These are phyloP conservation scores for Anorthoa munda DNA, from an alignment of 2,888 invertebrate genomes.

Conservation along the genomic window DNA sequence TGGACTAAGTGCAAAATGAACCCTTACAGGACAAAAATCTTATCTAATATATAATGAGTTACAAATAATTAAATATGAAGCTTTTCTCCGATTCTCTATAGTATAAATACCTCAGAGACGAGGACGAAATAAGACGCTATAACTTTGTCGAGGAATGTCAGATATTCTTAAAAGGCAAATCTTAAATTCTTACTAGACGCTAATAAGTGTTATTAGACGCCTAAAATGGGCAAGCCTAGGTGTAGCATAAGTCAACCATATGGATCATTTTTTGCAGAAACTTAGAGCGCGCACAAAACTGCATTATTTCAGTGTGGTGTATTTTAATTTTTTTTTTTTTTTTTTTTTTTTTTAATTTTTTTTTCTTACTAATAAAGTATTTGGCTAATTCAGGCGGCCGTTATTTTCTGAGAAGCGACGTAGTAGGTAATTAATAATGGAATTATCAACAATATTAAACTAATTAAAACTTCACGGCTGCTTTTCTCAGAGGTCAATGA, in stretches of 20 bases:
- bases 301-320: conserved; percentile 8
- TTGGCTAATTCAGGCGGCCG: conserved; percentile 6
- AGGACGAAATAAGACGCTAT: conserved; percentile 7
- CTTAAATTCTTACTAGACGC: conserved; percentile 43
- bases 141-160: conserved; percentile 16
- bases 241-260: conserved; percentile 11
- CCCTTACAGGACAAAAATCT: not conserved
- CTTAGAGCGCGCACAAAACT: not conserved
- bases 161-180: conserved; percentile 36
- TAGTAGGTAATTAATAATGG: conserved; percentile 29
- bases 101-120: not conserved
- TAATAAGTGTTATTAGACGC: conserved; percentile 50
- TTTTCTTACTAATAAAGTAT: too few species aligned
- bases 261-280: conserved; percentile 16
- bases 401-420: conserved; percentile 20
- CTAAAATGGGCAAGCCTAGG: conserved; percentile 34
- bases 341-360: too few species aligned
- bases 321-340: too few species aligned
- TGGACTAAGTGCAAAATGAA: not conserved
- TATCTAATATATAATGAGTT: not conserved
- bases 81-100: not conserved
- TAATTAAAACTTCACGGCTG: conserved; percentile 45
- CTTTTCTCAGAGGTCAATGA: conserved; percentile 17
- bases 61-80: not conserved
- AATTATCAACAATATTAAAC: conserved; percentile 34